Evolutionary conservation across 2,888 invertebrate genomes (phyloP).

Genomic region (Auanema freiburgensis): DNA sequence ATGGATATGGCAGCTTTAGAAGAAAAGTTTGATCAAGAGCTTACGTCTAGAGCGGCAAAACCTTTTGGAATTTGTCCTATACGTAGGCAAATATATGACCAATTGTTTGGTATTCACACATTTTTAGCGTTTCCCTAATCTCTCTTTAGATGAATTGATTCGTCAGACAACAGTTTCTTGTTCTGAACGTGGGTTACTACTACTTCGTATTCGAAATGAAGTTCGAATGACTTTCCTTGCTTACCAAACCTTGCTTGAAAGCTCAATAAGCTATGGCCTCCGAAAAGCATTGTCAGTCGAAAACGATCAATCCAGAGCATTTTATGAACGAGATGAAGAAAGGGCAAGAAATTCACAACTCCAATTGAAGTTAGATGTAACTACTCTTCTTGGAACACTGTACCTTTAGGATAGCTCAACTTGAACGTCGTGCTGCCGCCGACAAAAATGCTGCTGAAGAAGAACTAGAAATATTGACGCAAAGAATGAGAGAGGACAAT

Average conservation of each 20-base stretch:
- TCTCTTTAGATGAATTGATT: constrained; percentile 77
- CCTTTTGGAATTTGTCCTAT: constrained; percentile 59
- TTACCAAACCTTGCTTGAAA: constrained; percentile 92
- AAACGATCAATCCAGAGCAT: constrained; percentile 67
- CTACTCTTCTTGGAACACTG: not conserved
- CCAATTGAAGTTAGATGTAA: constrained; percentile 7
- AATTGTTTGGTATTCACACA: constrained; percentile 49
- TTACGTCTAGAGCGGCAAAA: constrained; percentile 84
- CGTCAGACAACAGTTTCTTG: constrained; percentile 94
- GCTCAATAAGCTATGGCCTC: constrained; percentile 90
- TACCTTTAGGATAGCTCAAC: constrained; percentile 45
- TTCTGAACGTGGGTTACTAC: constrained; percentile 88
- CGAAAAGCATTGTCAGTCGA: constrained; percentile 93
- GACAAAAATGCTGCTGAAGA: constrained; percentile 54
- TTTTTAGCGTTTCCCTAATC: not conserved
- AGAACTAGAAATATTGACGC: constrained; percentile 56
- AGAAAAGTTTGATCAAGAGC: constrained; percentile 86
- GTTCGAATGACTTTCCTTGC: constrained; percentile 93
- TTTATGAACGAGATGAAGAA: constrained; percentile 38
- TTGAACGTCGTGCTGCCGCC: constrained; percentile 52
- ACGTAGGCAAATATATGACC: constrained; percentile 53
- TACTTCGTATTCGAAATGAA: constrained; percentile 90
- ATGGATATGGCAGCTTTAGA: constrained; percentile 84
- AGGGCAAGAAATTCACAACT: constrained; percentile 38
- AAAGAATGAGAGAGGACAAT: constrained; percentile 59